These are phyloP conservation scores for Gymnocypris eckloni DNA, from an alignment of 2,797 vertebrate species.

Conservation along the genomic window DNA sequence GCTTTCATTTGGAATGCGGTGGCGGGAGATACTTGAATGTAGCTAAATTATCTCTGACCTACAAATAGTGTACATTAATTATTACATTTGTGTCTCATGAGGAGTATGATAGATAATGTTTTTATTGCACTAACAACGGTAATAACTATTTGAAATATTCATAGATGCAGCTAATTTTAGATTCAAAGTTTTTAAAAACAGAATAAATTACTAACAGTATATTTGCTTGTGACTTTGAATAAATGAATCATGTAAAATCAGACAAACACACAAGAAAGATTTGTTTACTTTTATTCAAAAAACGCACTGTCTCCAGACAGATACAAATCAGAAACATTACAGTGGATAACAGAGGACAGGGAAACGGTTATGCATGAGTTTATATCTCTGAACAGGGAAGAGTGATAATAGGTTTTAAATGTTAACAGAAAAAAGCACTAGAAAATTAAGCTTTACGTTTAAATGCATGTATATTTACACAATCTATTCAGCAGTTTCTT, in stretches of 20 bases:
- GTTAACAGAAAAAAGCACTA: conserved; percentile 66
- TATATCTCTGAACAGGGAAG: conserved; percentile 61
- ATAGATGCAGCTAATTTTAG: too few relatives aligned
- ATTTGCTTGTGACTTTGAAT: background rate
- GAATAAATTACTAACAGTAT: background rate
- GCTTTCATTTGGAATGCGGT: background rate
- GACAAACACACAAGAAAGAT: conserved; percentile 83
- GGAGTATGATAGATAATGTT: too few relatives aligned
- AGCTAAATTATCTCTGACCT: background rate
- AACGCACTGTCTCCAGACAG: conserved; percentile 99
- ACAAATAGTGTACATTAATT: background rate
- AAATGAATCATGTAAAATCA: background rate
- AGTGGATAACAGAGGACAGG: conserved; percentile 98
- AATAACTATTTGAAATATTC: background rate
- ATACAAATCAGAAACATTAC: conserved; percentile 99
- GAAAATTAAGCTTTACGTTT: conserved; percentile 72
- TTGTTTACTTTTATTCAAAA: conserved; percentile 99
- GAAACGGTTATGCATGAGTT: conserved; percentile 86
- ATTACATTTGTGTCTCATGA: background rate
- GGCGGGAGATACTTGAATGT: too few relatives aligned
- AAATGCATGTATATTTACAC: conserved; percentile 86
- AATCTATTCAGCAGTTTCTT: conserved; percentile 98
- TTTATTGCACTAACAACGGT: background rate
- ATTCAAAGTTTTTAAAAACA: background rate
- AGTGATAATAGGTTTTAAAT: conserved; percentile 60